These are phyloP conservation scores for Ceyx melanurus DNA, from an alignment of 2,113 vertebrate genomes.

Conservation along the genomic window DNA sequence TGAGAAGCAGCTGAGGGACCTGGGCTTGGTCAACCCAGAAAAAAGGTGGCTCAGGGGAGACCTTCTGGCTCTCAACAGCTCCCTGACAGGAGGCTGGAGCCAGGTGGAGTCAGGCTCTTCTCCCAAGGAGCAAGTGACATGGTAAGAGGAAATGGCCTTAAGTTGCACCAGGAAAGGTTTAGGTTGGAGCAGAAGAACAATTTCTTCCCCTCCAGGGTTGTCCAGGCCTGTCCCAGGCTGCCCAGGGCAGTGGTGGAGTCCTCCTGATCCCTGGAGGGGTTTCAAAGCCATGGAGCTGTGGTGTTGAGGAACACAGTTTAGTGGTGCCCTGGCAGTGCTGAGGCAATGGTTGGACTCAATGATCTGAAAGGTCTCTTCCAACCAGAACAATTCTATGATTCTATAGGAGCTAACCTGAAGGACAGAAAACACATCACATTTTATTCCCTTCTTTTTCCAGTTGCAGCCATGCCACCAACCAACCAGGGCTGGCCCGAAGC, in stretches of 20 bases:
- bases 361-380: neutral
- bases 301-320: neutral
- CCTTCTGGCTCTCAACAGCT: no score
- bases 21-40: no score
- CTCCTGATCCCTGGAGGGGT: no score
- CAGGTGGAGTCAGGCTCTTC: neutral
- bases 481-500: conserved; percentile 95
- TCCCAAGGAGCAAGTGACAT: neutral
- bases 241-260: no score
- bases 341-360: neutral
- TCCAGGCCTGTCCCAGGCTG: no score
- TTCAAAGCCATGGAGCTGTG: neutral
- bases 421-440: accelerated
- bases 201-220: no score
- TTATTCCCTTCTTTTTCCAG: conserved; percentile 56
- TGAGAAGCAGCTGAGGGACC: neutral
- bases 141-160: no score
- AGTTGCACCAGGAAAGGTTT: no score
- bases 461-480: conserved; percentile 85
- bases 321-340: neutral
- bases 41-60: no score
- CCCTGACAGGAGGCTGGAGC: neutral
- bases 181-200: no score
- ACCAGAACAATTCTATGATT: neutral
- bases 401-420: no score